A percentile compares a stretch with the other conserved stretches of the same genome.
These are phyloP conservation scores for Cephalopachus bancanus DNA, from an alignment of 2,797 vertebrate genomes.

Conservation along the genomic window DNA sequence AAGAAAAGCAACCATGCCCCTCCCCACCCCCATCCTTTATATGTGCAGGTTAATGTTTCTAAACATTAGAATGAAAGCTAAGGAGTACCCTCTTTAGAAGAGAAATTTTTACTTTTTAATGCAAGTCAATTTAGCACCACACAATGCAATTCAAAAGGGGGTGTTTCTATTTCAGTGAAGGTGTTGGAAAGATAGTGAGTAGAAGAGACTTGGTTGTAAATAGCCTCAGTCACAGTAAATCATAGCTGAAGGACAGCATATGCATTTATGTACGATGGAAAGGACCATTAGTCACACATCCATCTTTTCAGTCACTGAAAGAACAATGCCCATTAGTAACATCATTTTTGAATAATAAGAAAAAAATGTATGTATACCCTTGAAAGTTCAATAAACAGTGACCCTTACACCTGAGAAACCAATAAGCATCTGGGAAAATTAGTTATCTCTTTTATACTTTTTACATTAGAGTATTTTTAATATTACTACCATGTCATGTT, in stretches of 20 bases:
- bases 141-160: slow-evolving; percentile 60
- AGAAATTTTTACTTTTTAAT: slow-evolving; percentile 68
- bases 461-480: not conserved
- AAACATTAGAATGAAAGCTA: slow-evolving; percentile 40
- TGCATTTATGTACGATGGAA: slow-evolving; percentile 65
- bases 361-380: slow-evolving; percentile 77
- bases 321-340: slow-evolving; percentile 77
- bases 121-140: slow-evolving; percentile 70
- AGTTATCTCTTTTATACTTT: slow-evolving; percentile 61
- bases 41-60: not conserved
- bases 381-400: slow-evolving; percentile 72
- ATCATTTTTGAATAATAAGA: slow-evolving; percentile 80
- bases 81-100: slow-evolving; percentile 26
- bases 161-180: slow-evolving; percentile 65
- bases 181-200: slow-evolving; percentile 63
- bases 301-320: slow-evolving; percentile 74
- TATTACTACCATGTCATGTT: not conserved
- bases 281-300: slow-evolving; percentile 80
- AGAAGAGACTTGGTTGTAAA: slow-evolving; percentile 48
- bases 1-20: not conserved
- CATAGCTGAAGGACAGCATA: slow-evolving; percentile 77
- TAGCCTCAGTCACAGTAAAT: slow-evolving; percentile 56
- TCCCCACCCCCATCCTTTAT: not conserved
- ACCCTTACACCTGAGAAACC: slow-evolving; percentile 59
- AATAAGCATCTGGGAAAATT: not conserved